Percentiles rank a stretch among this genome's conserved stretches.
Evolutionary conservation across 92 coral and sea anemone genomes (phyloP).

Genomic region (Pocillopora meandrina): DNA sequence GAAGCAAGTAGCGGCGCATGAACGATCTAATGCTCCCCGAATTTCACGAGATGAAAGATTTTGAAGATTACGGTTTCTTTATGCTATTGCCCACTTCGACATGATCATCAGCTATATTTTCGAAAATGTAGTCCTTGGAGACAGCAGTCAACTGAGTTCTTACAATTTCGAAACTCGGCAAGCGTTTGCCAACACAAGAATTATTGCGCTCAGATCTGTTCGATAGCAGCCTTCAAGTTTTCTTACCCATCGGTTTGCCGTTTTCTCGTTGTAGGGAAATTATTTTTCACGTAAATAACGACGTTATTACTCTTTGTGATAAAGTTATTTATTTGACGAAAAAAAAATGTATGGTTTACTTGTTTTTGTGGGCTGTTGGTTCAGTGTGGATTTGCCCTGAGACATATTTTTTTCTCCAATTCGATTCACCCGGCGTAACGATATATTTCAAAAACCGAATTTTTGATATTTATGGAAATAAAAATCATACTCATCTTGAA

Average conservation of each 20-base stretch:
- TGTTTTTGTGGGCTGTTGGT: constrained; percentile 27
- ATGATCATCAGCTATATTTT: not conserved
- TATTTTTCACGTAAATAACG: not conserved
- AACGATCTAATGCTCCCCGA: not conserved
- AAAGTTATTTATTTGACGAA: not conserved
- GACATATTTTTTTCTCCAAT: constrained; percentile 4
- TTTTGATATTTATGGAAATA: not conserved
- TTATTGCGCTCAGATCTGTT: not conserved
- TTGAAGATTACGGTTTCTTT: not conserved
- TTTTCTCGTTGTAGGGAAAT: not conserved
- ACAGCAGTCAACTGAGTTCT: not conserved
- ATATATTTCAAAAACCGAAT: not conserved
- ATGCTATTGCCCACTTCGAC: not conserved
- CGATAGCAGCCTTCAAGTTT: constrained; percentile 29
- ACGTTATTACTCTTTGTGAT: not conserved
- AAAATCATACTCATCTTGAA: not conserved
- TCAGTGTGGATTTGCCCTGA: constrained; percentile 28
- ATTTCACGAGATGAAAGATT: not conserved
- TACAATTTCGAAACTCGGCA: constrained; percentile 1
- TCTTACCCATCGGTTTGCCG: not conserved
- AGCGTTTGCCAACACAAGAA: constrained; percentile 2
- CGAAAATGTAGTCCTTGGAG: not conserved
- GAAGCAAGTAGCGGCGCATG: constrained; percentile 8
- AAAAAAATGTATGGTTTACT: constrained; percentile 14
- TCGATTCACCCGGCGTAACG: not conserved